Conservation (phyloP, 2,888 invertebrate species). For the Cataglyphis rosenhaueri region DNA sequence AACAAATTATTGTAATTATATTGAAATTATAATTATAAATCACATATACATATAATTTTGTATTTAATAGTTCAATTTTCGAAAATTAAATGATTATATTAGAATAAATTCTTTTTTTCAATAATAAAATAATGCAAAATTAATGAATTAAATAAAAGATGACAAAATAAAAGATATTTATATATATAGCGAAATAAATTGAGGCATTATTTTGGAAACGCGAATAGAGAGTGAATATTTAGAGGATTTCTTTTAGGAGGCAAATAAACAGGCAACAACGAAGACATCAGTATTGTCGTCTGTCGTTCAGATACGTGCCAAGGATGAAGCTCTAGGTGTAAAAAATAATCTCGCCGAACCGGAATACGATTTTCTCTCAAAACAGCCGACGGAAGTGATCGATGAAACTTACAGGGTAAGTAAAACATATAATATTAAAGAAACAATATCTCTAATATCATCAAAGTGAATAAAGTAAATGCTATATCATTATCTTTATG, state of each 20-base stretch:
- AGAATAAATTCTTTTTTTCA: background rate
- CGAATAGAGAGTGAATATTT: background rate
- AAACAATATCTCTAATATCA: background rate
- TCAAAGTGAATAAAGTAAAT: background rate
- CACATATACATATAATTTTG: too few relatives aligned
- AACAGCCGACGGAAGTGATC: constrained; percentile 93
- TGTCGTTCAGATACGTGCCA: constrained; percentile 86
- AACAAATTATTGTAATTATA: background rate
- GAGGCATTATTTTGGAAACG: background rate
- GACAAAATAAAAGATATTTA: background rate
- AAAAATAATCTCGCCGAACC: constrained; percentile 93
- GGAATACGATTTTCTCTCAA: constrained; percentile 94
- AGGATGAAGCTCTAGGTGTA: constrained; percentile 82
- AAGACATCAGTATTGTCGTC: constrained; percentile 86
- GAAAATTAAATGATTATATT: background rate
- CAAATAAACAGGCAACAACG: constrained; percentile 67
- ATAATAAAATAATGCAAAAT: background rate
- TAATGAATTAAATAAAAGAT: background rate
- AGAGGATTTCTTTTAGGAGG: background rate
- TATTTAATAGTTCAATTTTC: too few relatives aligned
- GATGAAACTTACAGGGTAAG: constrained; percentile 93
- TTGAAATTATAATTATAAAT: background rate
- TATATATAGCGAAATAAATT: background rate
- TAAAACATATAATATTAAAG: constrained; percentile 1
- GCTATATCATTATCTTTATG: background rate